Evolutionary conservation across 2,797 vertebrate genomes (phyloP), one percentile per base, ranked within the genome.

Genomic region (Okamejei kenojei): DNA sequence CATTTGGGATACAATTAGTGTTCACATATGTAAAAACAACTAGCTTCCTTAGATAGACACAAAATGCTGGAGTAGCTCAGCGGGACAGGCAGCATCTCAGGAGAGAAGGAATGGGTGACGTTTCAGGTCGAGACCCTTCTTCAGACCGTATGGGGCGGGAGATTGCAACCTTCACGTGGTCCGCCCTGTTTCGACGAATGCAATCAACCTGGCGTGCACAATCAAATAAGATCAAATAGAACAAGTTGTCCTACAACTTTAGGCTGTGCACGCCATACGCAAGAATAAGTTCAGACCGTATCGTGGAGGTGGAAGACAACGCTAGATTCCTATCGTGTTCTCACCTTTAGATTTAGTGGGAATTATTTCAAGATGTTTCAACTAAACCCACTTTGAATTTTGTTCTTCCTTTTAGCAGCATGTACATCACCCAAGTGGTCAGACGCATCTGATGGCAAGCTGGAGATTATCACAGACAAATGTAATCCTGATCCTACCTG

Each of bases 301-400:
- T 35, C 68, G 63, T 68, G 32, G n/a, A 32, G 32, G 32, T 68
- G 35, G 17, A 21, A 61, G 58, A 19, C 63, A 32, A 88, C 45
- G 63, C 23, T 68, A 32, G 61, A 88, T 68, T 68, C 21, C 15
- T 88, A 35, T 35, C 68, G 19, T 32, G 21, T 68, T 68, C 84
- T 68, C 17, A 21, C 32, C 84, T 26, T 19, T 7, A n/a, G 35
- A 17, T 32, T 65, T 35, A 65, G 61, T 65, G 63, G 7, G 63
- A 88, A 35, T 68, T 88, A 68, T 68, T 88, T 88, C 61, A 65
- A 88, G 61, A 65, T 65, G 32, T 88, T 88, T 68, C 84, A 88
- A 35, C n/a, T n/a, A n/a, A n/a, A n/a, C 84, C 68, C 19, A 65
- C 61, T n/a, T 65, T 32, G 29, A 35, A 63, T 88, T 9, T 35